Conservation (phyloP, 2,888 invertebrate species). For the Drosophila paranaensis region DNA sequence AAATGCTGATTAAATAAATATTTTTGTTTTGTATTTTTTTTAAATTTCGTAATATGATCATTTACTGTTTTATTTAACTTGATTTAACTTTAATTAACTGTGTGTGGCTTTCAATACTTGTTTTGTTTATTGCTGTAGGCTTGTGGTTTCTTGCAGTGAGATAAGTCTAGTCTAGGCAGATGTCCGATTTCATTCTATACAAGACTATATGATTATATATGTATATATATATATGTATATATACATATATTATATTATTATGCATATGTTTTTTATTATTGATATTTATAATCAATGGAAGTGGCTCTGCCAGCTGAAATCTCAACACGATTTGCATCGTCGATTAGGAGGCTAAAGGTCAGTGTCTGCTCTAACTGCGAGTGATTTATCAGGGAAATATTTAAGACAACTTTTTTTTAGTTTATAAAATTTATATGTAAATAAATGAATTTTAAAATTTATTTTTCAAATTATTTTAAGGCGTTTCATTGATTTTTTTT, state of each 20-base stretch:
- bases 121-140: slow-evolving; percentile 17
- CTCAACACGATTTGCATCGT: slow-evolving; percentile 11
- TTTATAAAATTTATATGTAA: background rate
- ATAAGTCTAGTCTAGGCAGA: slow-evolving; percentile 38
- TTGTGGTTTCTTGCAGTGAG: slow-evolving; percentile 5
- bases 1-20: background rate
- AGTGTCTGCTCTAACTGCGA: slow-evolving; percentile 2
- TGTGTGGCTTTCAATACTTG: slow-evolving; percentile 25
- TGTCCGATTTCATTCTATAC: slow-evolving; percentile 31
- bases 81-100: slow-evolving; percentile 61
- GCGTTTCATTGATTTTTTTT: background rate
- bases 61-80: slow-evolving; percentile 66
- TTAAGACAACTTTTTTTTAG: background rate
- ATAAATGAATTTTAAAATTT: background rate
- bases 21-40: slow-evolving; percentile 34
- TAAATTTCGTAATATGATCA: slow-evolving; percentile 49
- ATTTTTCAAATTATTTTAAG: background rate
- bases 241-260: slow-evolving; percentile 33
- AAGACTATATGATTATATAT: slow-evolving; percentile 9
- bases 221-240: slow-evolving; percentile 23
- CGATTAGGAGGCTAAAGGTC: background rate
- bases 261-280: slow-evolving; percentile 37
- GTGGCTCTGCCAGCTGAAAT: slow-evolving; percentile 17
- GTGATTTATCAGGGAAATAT: background rate
- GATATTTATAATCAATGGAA: slow-evolving; percentile 45